Percentiles rank a stretch among this genome's conserved stretches.
Evolutionary conservation across 2,888 invertebrate species (phyloP).

Genomic region (Elmis aenea): DNA sequence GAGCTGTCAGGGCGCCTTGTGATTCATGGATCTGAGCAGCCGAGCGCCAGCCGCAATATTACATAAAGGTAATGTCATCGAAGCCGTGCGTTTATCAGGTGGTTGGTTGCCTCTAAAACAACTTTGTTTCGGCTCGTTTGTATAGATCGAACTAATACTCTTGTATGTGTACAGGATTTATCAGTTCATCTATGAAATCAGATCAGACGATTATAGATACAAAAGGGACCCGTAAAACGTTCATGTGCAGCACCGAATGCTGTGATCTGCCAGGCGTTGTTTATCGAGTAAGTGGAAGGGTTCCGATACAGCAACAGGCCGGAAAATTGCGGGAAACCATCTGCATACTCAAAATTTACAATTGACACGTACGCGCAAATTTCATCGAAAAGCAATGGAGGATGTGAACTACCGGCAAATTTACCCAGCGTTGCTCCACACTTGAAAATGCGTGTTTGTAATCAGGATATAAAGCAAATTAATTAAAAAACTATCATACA

Average conservation of each 20-base stretch:
- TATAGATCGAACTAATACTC: slow-evolving; percentile 35
- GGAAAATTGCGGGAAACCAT: slow-evolving; percentile 41
- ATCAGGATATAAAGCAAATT: too few species aligned
- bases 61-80: slow-evolving; percentile 19
- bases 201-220: slow-evolving; percentile 43
- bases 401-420: too few species aligned
- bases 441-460: too few species aligned
- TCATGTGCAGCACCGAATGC: slow-evolving; percentile 30
- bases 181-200: slow-evolving; percentile 45
- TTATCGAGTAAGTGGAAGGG: slow-evolving; percentile 33
- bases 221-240: slow-evolving; percentile 28
- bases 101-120: slow-evolving; percentile 25
- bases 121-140: slow-evolving; percentile 40
- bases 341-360: too few species aligned
- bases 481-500: too few species aligned
- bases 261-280: slow-evolving; percentile 43
- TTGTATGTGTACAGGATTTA: slow-evolving; percentile 31
- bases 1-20: slow-evolving; percentile 15
- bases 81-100: slow-evolving; percentile 18
- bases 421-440: too few species aligned
- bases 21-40: slow-evolving; percentile 9
- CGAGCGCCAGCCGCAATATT: slow-evolving; percentile 8
- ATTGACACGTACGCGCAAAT: slow-evolving; percentile 7
- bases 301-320: slow-evolving; percentile 36
- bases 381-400: slow-evolving; percentile 8